Base-by-base conservation (phyloP, 2,888 invertebrate genomes). In the Dicyrtomina minuta region DNA sequence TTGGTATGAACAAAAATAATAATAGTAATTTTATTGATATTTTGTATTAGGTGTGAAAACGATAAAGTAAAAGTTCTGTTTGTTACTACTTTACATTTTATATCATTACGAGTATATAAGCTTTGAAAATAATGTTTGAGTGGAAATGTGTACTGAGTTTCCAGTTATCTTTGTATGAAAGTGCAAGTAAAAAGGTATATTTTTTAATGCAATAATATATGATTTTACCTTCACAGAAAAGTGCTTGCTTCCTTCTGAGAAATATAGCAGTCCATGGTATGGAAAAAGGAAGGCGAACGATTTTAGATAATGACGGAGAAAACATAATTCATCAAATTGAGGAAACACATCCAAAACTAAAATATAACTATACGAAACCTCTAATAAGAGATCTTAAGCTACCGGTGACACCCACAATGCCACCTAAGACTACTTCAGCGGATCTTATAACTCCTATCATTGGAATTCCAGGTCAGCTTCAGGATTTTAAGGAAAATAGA, bases 241-340 rank as follows among this genome's bases (percentile, higher is more conserved):
- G 64, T 22, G 66, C 71, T 1, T 75, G 75, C 62, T 62, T 75
- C 10, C 70, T 64, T 12, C 49, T 78, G 17, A 49, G 77, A 27
- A 76, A 74, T 60, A 65, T 74, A 13, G 71, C 66, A 13, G 70
- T 73, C 17, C 70, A 70, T 60, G 75, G 75, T 24, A 72, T 68
- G 8, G 10, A 55, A 17, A 67, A 67, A 27, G 73, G 71, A 5
- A 62, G 49, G 27, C 56, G 66, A 22, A 65, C 64, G 46, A 70
- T 75, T 41, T 17, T 74, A n/a, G 59, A 66, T 15, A 60, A 33
- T 13, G 69, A 62, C 15, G 73, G 70, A 26, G 71, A 72, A 66
- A 53, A 46, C 6, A 26, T 74, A 15, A 68, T 78, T 15, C 43
- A 39, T 20, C 56, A 72, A 56, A 66, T 70, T 70, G 53, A 66